These are phyloP conservation scores for Philotrypesis tridentata DNA, from an alignment of 1,140 invertebrate genomes.

Conservation along the genomic window DNA sequence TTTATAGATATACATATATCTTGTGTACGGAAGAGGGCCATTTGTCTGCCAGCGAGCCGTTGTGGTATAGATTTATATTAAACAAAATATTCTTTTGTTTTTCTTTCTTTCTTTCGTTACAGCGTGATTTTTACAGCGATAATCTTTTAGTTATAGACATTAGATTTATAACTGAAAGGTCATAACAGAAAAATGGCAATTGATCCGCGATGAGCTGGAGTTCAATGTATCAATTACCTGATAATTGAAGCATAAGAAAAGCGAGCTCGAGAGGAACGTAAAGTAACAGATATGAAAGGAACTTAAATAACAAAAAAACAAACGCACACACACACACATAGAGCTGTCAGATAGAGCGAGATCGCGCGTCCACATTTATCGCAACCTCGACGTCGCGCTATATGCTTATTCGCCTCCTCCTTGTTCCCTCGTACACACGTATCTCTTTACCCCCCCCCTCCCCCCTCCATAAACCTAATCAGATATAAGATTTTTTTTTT, in stretches of 20 bases:
- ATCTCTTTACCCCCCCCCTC: not conserved
- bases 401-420: not conserved
- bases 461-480: not conserved
- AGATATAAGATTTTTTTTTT: not conserved
- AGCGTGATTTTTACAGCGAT: constrained; percentile 24
- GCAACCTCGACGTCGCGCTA: constrained; percentile 11
- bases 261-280: not conserved
- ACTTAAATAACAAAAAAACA: not conserved
- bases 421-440: not conserved
- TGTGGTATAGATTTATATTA: constrained; percentile 3
- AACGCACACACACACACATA: too few relatives aligned
- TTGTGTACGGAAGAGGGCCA: constrained; percentile 48
- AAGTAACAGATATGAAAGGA: not conserved
- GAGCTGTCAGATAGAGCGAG: not conserved
- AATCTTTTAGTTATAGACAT: constrained; percentile 18
- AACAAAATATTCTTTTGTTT: not conserved
- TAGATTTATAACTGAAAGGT: not conserved
- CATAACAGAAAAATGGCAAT: not conserved
- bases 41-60: constrained; percentile 45
- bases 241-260: not conserved
- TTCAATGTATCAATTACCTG: too few relatives aligned
- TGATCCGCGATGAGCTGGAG: not conserved
- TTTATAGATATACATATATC: not conserved
- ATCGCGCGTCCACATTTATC: constrained; percentile 19
- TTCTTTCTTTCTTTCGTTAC: not conserved